Base-by-base conservation (phyloP, 2,888 invertebrate species). In the Drosophila testacea region DNA sequence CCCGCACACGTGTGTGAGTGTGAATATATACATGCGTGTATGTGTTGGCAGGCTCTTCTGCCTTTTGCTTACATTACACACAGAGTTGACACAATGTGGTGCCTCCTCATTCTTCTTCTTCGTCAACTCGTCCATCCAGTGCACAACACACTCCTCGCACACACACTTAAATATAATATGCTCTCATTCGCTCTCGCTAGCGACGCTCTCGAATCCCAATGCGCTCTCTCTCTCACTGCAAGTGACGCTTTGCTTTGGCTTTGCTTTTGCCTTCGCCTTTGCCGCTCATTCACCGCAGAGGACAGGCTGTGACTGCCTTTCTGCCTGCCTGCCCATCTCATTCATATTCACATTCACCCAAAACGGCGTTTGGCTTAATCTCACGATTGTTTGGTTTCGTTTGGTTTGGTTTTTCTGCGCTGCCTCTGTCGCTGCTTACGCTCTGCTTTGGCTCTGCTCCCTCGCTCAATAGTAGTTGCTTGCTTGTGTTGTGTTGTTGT, bases 261-360 rank as follows among this genome's bases (percentile, higher is more conserved):
- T 22, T 22, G 22, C 22, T 22, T 22, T 22, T 22, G 22, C 22
- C 22, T 22, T 22, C 22, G 54, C 66, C 72, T 59, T 71, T 69
- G 60, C 39, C 51, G 79, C 83, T 87, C 87, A 86, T 87, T 87
- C 80, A 87, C 83, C 83, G 83, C 73, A 69, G 86, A 74, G 77
- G 79, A 76, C 76, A 79, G 67, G 64, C 77, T 78, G 70, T 77
- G 76, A 77, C 76, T 77, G 77, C 77, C 69, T 76, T 76, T 72
- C 76, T 73, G 60, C 73, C 76, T 73, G 60, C 73, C 72, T 77
- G 77, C 81, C 74, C 88, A 88, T 83, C 88, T 88, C 86, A 85
- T 85, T 85, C 88, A 85, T 85, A 85, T 87, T 88, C 85, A 86
- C 88, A 87, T 85, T 88, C 88, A 86, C 84, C 85, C 85, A 86